A percentile compares a stretch with the other conserved stretches of the same genome.
Evolutionary conservation across 2,888 invertebrate genomes (phyloP).

Genomic region (Sceliomorpha sp.): DNA sequence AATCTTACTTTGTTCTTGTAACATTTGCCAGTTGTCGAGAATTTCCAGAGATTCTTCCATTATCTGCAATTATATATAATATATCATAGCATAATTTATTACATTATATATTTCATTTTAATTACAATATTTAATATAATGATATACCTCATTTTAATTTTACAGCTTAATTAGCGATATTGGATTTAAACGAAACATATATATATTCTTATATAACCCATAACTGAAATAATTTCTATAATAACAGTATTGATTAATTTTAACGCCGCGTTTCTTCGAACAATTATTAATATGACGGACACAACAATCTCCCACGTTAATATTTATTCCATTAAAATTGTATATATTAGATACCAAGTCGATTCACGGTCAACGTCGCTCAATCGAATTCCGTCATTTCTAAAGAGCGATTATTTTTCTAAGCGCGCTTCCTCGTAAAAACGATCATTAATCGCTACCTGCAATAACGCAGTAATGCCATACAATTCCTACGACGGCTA

Average conservation of each 20-base stretch:
- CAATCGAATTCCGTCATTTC: conserved; percentile 18
- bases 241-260: too few species aligned
- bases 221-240: too few species aligned
- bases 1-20: conserved; percentile 2
- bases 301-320: too few species aligned
- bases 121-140: conserved; percentile 9
- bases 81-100: too few species aligned
- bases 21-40: conserved; percentile 8
- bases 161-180: too few species aligned
- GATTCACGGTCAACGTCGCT: conserved; percentile 44
- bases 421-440: conserved; percentile 14
- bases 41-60: conserved; percentile 5
- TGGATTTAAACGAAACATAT: too few species aligned
- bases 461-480: not conserved
- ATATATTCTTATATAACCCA: too few species aligned
- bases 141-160: too few species aligned
- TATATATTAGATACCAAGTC: too few species aligned
- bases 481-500: not conserved
- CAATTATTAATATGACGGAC: too few species aligned
- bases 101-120: conserved; percentile 1
- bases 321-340: too few species aligned
- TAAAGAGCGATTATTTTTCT: conserved; percentile 5
- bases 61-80: conserved; percentile 14
- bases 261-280: too few species aligned
- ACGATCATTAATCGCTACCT: conserved; percentile 13